Percentiles rank a stretch among this genome's conserved stretches.
phyloP scores from a whole-genome alignment of 2,113 vertebrate genomes.

The Crotalus horridus region DNA sequence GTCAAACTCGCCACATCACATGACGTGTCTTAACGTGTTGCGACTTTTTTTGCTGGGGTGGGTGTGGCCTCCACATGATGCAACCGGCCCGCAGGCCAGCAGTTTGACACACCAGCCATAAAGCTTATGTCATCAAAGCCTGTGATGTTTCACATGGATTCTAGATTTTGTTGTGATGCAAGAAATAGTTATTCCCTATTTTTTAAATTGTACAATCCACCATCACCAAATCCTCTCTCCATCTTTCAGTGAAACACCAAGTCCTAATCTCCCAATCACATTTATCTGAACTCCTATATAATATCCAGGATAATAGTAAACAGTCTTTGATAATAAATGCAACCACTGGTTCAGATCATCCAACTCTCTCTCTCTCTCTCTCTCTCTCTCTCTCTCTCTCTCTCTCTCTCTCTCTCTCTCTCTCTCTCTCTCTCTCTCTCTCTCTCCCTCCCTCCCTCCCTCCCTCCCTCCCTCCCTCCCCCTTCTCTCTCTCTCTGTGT shows the following conservation, averaged over 20 bases:
- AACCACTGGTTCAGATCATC: background rate
- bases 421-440: too few species aligned
- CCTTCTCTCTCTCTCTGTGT: too few species aligned
- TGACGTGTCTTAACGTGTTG: too few species aligned
- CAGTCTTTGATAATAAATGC: background rate
- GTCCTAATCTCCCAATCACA: background rate
- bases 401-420: too few species aligned
- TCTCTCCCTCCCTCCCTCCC: too few species aligned
- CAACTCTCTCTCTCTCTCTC: too few species aligned
- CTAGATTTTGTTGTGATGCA: background rate
- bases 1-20: too few species aligned
- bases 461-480: too few species aligned
- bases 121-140: background rate
- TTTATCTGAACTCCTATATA: background rate
- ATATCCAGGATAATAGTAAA: background rate
- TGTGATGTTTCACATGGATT: background rate
- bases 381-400: too few species aligned
- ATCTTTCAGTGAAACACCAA: background rate
- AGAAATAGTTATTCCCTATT: background rate
- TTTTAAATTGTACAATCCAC: background rate
- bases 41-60: too few species aligned
- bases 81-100: too few species aligned
- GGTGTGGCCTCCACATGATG: too few species aligned
- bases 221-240: background rate
- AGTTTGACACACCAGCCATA: background rate